phyloP scores from a whole-genome alignment of 2,888 invertebrate genomes.

The Cheilosia vernalis region DNA sequence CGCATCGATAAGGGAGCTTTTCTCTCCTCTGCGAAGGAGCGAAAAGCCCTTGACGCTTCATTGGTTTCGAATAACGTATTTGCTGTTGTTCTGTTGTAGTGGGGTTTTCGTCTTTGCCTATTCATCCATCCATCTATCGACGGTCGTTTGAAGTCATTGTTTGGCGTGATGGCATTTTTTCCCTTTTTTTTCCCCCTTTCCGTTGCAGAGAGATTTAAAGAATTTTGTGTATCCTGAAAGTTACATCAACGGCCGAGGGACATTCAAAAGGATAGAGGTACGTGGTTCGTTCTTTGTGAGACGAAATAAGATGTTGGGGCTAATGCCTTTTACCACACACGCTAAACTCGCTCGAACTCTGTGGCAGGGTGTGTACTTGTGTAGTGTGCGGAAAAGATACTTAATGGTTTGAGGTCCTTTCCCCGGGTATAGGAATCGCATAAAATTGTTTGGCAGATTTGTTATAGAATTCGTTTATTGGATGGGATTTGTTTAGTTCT shows the following conservation, averaged over 20 bases:
- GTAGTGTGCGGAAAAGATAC: constrained; percentile 8
- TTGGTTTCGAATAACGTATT: constrained; percentile 67
- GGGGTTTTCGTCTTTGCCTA: constrained; percentile 60
- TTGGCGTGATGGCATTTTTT: constrained; percentile 41
- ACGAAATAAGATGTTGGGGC: constrained; percentile 63
- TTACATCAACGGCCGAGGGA: constrained; percentile 69
- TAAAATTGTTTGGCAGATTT: constrained; percentile 66
- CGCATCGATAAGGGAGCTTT: constrained; percentile 56
- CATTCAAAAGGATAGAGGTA: constrained; percentile 67
- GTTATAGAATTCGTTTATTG: constrained; percentile 60
- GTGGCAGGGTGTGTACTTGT: neutral
- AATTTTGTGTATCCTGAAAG: constrained; percentile 61
- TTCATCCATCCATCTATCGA: constrained; percentile 68
- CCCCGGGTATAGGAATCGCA: constrained; percentile 38
- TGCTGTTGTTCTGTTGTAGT: constrained; percentile 9
- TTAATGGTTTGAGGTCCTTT: constrained; percentile 55
- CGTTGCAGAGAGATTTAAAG: constrained; percentile 43
- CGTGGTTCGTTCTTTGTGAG: constrained; percentile 16
- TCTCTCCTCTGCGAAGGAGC: constrained; percentile 49
- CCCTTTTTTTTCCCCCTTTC: neutral
- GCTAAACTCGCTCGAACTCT: constrained; percentile 48
- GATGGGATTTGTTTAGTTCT: constrained; percentile 71
- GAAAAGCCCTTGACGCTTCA: constrained; percentile 72
- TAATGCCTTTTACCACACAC: constrained; percentile 56
- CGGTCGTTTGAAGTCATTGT: constrained; percentile 73